These are phyloP conservation scores for Cyrtonyx montezumae DNA, from an alignment of 2,113 vertebrate genomes.

Conservation along the genomic window DNA sequence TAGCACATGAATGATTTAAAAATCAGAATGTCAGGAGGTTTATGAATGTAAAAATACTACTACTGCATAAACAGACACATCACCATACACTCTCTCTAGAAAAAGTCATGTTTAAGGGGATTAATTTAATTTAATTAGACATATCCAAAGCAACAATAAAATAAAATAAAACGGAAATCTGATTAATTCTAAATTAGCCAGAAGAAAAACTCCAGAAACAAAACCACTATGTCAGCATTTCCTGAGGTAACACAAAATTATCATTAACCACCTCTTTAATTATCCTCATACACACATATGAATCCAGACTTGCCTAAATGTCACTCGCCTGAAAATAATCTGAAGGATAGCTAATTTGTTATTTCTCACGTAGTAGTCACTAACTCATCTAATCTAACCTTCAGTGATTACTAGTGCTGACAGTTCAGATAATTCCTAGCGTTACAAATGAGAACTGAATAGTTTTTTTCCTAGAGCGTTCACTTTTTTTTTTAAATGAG, in stretches of 20 bases:
- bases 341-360: background rate
- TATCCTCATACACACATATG: background rate
- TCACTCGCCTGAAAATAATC: slow-evolving; percentile 5
- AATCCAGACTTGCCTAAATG: background rate
- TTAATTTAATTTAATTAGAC: background rate
- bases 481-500: background rate
- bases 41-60: background rate
- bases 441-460: background rate
- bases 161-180: background rate
- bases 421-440: background rate
- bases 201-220: background rate
- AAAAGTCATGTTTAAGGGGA: background rate
- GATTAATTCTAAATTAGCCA: background rate
- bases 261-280: background rate
- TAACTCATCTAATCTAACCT: background rate
- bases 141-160: background rate
- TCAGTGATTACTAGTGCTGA: background rate
- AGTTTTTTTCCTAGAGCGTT: background rate
- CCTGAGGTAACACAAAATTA: background rate
- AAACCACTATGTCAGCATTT: background rate
- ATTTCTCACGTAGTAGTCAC: background rate
- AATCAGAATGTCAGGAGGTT: background rate
- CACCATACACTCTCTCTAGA: background rate
- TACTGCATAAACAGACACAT: background rate
- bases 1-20: background rate